Conservation (phyloP, 2,113 vertebrate species). For the Gorsachius goisagi region DNA sequence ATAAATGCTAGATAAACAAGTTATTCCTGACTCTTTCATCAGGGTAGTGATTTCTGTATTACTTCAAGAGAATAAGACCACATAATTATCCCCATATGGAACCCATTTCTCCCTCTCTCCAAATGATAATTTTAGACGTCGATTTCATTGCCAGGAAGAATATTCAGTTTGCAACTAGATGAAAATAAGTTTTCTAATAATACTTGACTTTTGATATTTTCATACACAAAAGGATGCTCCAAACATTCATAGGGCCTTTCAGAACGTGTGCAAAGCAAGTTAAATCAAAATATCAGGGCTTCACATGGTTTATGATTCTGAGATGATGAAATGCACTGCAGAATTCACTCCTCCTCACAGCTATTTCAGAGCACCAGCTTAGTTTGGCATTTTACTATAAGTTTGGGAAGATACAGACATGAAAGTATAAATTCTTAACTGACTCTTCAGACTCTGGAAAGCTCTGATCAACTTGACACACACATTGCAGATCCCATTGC, state of each 20-base stretch:
- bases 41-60: slow-evolving; percentile 28
- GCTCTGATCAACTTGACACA: neutral
- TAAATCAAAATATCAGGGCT: neutral
- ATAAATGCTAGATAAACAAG: slow-evolving; percentile 47
- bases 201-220: neutral
- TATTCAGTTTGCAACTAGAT: neutral
- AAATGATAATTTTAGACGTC: slow-evolving; percentile 19
- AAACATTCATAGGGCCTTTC: neutral
- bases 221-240: neutral
- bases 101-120: neutral
- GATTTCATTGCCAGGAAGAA: slow-evolving; percentile 1
- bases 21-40: slow-evolving; percentile 28
- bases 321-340: neutral
- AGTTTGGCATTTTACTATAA: neutral
- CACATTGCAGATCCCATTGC: neutral
- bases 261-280: neutral
- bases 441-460: neutral
- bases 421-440: neutral
- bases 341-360: neutral
- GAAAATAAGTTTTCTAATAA: slow-evolving; percentile 10
- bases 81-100: slow-evolving; percentile 37
- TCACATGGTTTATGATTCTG: neutral
- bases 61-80: slow-evolving; percentile 8
- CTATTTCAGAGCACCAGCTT: neutral
- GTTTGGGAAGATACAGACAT: neutral